Conservation (phyloP, 2,888 invertebrate genomes). For the Rhagium mordax region DNA sequence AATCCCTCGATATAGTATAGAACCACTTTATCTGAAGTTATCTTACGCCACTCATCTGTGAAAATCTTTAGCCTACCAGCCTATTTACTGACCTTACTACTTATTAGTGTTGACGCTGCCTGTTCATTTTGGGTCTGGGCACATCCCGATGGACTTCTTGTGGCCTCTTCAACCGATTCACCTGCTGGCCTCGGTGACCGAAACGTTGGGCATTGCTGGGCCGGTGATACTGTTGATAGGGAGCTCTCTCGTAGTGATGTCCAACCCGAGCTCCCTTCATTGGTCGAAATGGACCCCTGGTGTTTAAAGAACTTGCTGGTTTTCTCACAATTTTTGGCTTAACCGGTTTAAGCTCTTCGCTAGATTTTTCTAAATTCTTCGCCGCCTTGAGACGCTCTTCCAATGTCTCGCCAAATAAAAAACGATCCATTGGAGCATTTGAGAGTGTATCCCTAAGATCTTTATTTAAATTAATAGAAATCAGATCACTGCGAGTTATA, state of each 20-base stretch:
- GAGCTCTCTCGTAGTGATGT: background rate
- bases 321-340: background rate
- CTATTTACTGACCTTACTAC: background rate
- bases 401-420: slow-evolving; percentile 32
- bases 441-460: slow-evolving; percentile 32
- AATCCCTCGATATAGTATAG: slow-evolving; percentile 16
- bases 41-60: slow-evolving; percentile 12
- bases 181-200: background rate
- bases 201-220: background rate
- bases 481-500: slow-evolving; percentile 29
- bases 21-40: slow-evolving; percentile 30
- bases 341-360: slow-evolving; percentile 27
- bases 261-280: slow-evolving; percentile 11
- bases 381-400: slow-evolving; percentile 34
- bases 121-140: background rate
- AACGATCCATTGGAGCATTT: slow-evolving; percentile 24
- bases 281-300: background rate
- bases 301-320: background rate
- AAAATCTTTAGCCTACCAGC: slow-evolving; percentile 35
- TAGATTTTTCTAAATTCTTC: slow-evolving; percentile 30
- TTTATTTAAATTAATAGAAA: slow-evolving; percentile 30
- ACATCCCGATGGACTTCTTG: background rate
- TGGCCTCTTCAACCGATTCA: background rate
- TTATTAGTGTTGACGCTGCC: background rate
- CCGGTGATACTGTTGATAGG: background rate